Evolutionary conservation across 2,888 invertebrate genomes (phyloP), one percentile per base, ranked within the genome.

Genomic region (Sminthurides aquaticus): DNA sequence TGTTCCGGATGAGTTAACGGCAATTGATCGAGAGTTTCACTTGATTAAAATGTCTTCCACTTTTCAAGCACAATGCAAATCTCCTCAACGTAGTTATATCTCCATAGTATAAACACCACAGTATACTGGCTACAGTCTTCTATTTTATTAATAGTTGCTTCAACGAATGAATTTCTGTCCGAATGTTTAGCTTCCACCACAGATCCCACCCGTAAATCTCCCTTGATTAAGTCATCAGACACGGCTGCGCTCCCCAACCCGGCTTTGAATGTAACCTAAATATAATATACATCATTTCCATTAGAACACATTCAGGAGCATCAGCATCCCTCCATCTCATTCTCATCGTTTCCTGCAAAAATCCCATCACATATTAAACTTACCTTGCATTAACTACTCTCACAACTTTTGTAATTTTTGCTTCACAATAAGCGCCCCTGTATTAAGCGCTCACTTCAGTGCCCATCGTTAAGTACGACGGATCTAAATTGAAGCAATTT

Each of bases 391-490:
- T 97, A 49, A 98, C 94, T 74, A 87, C 87, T 67, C 91, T 87
- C 48, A 90, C 90, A 65, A 98, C 91, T 83, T 95, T 95, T 78
- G 93, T 90, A 63, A 99, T 91, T 81, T 95, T 96, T 15, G 99
- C 98, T 82, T 99, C 99, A 82, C 99, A 99, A 81, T 97, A 99
- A 69, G 99, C 99, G 76, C 99, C 99, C 81, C 97, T 96, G 79
- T 99, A 99, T 79, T 99, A 99, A 76, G 98, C 99, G 85, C 96
- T 97, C 67, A 99, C 98, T 83, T 97, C 97, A 75, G 98, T 98
- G 78, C 99, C 98, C 75, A 97, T 93, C 76, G 90, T 86, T 78
- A 99, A 83, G 81, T 89, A 95, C 71, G 97, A 91, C 73, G 97
- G 97, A 83, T 97, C 96, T n/a, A n/a, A n/a, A n/a, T n/a, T n/a